phyloP scores from a whole-genome alignment of 1,140 invertebrate genomes.

The Drosophila seguyi region DNA sequence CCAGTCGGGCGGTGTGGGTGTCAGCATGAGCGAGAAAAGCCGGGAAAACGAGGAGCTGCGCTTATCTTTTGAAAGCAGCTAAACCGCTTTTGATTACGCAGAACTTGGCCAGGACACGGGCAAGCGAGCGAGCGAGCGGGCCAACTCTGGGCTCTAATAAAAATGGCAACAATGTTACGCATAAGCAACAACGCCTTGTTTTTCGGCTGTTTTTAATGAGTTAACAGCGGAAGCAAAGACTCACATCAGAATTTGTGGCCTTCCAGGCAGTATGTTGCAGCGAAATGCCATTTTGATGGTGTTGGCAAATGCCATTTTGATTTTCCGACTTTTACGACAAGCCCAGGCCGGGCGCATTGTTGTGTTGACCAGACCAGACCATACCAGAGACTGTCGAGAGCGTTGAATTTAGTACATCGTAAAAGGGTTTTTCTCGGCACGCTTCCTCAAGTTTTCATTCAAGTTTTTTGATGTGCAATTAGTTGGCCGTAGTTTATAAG shows the following conservation, averaged over 20 bases:
- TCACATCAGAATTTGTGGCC: conserved; percentile 25
- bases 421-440: conserved; percentile 61
- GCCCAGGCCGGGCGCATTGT: conserved; percentile 18
- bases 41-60: conserved; percentile 27
- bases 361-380: conserved; percentile 11
- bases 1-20: conserved; percentile 3
- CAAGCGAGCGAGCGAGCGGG: conserved; percentile 7
- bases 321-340: conserved; percentile 53
- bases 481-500: conserved; percentile 25
- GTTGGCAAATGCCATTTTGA: conserved; percentile 56
- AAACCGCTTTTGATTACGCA: conserved; percentile 66
- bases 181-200: conserved; percentile 23
- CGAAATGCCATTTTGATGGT: conserved; percentile 44
- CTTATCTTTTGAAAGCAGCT: conserved; percentile 59
- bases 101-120: conserved; percentile 31
- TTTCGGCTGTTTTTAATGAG: conserved; percentile 61
- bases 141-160: conserved; percentile 24
- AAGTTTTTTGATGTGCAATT: conserved; percentile 46
- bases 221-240: conserved; percentile 31
- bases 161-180: conserved; percentile 49
- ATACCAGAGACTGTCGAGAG: conserved; percentile 10
- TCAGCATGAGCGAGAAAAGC: conserved; percentile 5
- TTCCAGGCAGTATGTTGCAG: conserved; percentile 28
- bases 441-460: conserved; percentile 36
- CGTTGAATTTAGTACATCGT: conserved; percentile 65